Base-by-base conservation (phyloP, 2,797 vertebrate genomes). In the Mycteria americana region DNA sequence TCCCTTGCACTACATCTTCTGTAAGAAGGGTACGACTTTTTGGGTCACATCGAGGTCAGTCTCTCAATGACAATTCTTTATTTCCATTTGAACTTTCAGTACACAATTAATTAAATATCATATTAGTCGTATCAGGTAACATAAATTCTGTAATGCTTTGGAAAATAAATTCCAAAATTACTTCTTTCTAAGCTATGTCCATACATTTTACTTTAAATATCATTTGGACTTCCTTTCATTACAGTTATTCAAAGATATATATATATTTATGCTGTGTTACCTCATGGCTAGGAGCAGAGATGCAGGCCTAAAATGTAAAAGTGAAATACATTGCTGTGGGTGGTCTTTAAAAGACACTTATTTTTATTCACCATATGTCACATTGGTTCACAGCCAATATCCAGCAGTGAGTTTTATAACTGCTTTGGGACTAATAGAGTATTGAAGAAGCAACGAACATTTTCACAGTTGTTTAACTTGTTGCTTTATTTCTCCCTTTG, bases 281-380 rank as follows among this genome's bases (percentile, higher is more conserved):
- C 64, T 93, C n/a, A 53, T 39, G 45, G 22, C 7, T 74, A 56
- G 60, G 35, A 76, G 60, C 30, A 80, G 64, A 77, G 31, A 56
- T 0, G 1, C 13, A 80, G 48, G 15, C 51, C 43, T 76, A 67
- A 86, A 77, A 67, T 3, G 12, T 72, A 80, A 70, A 89, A 87
- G 51, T 64, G 50, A 81, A 92, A 90, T 74, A 59, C 23, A 74
- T 88, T 89, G 8, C 45, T 43, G 48, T 80, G 57, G 54, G 50
- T 91, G 53, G 35, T 22, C 94, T 88, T 83, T 74, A 80, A 87
- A 96, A 93, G 48, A 82, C 24, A n/a, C 33, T 72, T 88, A 72
- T 84, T 92, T 94, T 94, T 81, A 62, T 92, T 95, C 56, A 31
- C 72, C 75, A 74, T 89, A 86, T 95, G 90, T 74, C 73, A 72